phyloP scores from a whole-genome alignment of 2,113 vertebrate genomes.

The Labeo rohita region DNA sequence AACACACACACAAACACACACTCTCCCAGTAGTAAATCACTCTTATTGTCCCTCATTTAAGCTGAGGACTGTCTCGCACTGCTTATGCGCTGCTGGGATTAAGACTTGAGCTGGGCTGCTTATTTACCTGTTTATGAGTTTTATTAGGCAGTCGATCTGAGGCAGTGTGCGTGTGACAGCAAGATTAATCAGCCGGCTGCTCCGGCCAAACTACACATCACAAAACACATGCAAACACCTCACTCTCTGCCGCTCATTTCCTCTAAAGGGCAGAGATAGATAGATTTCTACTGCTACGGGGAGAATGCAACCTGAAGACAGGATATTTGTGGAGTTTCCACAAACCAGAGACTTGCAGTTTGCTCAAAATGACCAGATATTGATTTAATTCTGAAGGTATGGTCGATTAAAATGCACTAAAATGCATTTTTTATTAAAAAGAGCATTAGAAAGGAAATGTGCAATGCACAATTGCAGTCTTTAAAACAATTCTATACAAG shows the following conservation, averaged over 20 bases:
- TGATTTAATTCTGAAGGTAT: background rate
- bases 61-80: slow-evolving; percentile 47
- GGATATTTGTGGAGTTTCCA: background rate
- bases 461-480: background rate
- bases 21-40: slow-evolving; percentile 49
- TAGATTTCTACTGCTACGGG: slow-evolving; percentile 3
- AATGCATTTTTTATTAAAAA: background rate
- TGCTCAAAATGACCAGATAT: background rate
- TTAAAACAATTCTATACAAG: background rate
- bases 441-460: background rate
- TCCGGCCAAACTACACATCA: slow-evolving; percentile 55
- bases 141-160: slow-evolving; percentile 62
- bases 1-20: slow-evolving; percentile 36
- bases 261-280: slow-evolving; percentile 31
- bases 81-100: slow-evolving; percentile 56
- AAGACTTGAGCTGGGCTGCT: slow-evolving; percentile 57
- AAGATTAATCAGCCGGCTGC: slow-evolving; percentile 60
- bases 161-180: slow-evolving; percentile 58
- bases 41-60: slow-evolving; percentile 55
- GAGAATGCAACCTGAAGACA: background rate
- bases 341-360: background rate
- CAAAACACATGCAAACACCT: slow-evolving; percentile 40
- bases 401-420: background rate
- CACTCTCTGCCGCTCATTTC: slow-evolving; percentile 17
- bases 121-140: slow-evolving; percentile 74